These are phyloP conservation scores for Butorides virescens DNA, from an alignment of 2,113 vertebrate species.

Conservation along the genomic window DNA sequence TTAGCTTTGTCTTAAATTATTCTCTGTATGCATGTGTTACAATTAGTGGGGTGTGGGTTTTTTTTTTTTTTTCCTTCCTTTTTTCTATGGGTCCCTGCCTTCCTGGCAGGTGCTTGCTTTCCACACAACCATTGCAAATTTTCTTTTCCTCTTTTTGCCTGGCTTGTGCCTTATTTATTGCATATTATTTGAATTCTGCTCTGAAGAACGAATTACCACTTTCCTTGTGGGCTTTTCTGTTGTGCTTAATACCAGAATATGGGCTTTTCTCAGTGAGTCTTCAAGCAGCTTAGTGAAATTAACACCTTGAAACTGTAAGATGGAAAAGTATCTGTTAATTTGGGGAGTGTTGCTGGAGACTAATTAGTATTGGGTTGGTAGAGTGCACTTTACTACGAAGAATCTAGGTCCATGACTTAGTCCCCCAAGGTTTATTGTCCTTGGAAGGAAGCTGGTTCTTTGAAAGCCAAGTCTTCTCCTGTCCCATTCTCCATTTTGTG, in stretches of 20 bases:
- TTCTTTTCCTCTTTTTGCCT: not conserved
- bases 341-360: not conserved
- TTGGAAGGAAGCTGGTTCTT: not conserved
- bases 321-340: not conserved
- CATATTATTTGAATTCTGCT: not conserved
- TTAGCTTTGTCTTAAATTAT: not conserved
- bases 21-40: not conserved
- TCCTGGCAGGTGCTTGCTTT: not conserved
- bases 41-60: not conserved
- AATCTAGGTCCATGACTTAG: not conserved
- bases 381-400: not conserved
- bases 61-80: not conserved
- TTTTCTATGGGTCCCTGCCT: not conserved
- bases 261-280: not conserved
- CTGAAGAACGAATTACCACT: not conserved
- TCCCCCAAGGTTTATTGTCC: not conserved
- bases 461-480: not conserved
- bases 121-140: not conserved
- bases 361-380: not conserved
- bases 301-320: not conserved
- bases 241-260: not conserved
- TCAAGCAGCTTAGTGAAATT: not conserved
- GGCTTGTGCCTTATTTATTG: not conserved
- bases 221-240: not conserved
- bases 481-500: not conserved